These are phyloP conservation scores for Excalfactoria chinensis DNA, from an alignment of 2,113 vertebrate genomes.

Conservation along the genomic window DNA sequence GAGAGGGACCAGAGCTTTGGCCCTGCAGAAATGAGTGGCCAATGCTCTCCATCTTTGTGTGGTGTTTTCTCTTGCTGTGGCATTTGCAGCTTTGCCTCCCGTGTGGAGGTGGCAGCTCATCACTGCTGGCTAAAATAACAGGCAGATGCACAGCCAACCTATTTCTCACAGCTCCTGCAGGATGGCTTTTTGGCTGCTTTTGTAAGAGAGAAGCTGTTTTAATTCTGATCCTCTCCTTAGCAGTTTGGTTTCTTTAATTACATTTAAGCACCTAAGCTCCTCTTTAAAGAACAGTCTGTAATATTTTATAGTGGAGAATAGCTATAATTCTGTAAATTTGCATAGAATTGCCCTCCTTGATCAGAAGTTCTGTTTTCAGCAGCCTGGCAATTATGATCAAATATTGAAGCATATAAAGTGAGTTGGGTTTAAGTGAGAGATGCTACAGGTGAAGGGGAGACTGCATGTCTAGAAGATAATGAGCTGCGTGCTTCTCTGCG, in stretches of 20 bases:
- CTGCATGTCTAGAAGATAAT: background rate
- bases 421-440: background rate
- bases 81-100: background rate
- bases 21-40: background rate
- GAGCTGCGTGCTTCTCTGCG: background rate
- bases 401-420: background rate
- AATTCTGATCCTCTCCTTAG: background rate
- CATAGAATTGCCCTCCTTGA: background rate
- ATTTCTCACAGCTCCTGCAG: background rate
- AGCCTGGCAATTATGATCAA: background rate
- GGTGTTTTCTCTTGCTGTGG: background rate
- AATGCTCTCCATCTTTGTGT: background rate
- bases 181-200: background rate
- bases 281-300: background rate
- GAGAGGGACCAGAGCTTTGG: background rate
- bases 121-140: background rate
- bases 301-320: background rate
- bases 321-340: background rate
- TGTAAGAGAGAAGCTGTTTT: background rate
- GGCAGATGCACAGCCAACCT: too few species aligned
- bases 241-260: background rate
- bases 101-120: fast-evolving
- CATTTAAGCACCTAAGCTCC: background rate
- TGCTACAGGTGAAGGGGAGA: background rate
- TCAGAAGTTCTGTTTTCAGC: background rate